Evolutionary conservation across 2,797 vertebrate genomes (phyloP), one percentile per base, ranked within the genome.

Genomic region (Diglossa cyanea): DNA sequence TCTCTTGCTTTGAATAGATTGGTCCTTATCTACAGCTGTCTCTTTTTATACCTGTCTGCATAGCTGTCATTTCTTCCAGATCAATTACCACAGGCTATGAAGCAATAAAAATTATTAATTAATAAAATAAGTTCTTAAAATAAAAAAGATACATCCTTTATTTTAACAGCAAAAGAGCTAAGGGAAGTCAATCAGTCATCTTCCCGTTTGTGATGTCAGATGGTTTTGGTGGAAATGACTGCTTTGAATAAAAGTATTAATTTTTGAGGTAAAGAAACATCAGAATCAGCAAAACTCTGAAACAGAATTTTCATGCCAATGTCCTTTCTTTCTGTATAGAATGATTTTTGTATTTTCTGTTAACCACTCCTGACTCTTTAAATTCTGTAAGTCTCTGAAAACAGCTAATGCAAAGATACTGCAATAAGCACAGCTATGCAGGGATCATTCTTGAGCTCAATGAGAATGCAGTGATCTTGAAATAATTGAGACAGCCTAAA

Each of bases 381-480:
- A 94, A 92, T 26, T 66, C 51, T 55, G 25, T 45, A 86, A 90
- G 26, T 83, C 33, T 72, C 62, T 86, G 79, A 65, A 82, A 88
- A 53, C 18, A 67, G 14, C 87, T 88, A 35, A 75, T 77, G 66
- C 31, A 93, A 86, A 91, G 53, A 23, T 82, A 62, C 81, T 91
- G 33, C 57, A 90, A 21, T 84, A 94, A 96, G 78, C 86, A 61
- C 40, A 70, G 35, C 57, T 88, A 37, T 93, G 35, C 37, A 63
- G 67, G 58, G 74, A 92, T 94, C 33, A 13, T 85, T 97, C 84
- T 86, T 92, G 95, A 94, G 39, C 35, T 93, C 50, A 85, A 37
- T 79, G 86, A 47, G 80, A 86, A 58, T 77, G 89, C 65, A 88
- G 67, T 66, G 77, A 78, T 95, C 45, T 65, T 72, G 72, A 90